Evolutionary conservation across 2,797 vertebrate genomes (phyloP).

Genomic region (Phalanger gymnotis): DNA sequence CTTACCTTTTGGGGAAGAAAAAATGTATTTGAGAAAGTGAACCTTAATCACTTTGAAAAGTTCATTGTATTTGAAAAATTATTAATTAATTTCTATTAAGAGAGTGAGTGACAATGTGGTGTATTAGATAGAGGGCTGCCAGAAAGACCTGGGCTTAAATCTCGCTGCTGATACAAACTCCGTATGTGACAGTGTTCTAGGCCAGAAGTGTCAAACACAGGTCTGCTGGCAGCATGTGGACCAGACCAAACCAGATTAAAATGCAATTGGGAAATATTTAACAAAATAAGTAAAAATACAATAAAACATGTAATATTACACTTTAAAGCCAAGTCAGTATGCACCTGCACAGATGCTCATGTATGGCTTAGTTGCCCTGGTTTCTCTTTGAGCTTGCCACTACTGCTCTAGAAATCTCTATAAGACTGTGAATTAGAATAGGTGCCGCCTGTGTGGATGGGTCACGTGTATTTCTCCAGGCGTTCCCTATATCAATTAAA

Average conservation of each 20-base stretch:
- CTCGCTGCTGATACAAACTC: not conserved
- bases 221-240: not conserved
- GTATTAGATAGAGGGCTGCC: not conserved
- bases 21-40: conserved; percentile 67
- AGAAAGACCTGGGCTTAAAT: not conserved
- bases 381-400: not conserved
- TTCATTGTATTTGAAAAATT: not conserved
- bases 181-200: not conserved
- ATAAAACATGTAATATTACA: not conserved
- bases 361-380: not conserved
- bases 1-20: conserved; percentile 71
- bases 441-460: not conserved
- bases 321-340: not conserved
- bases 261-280: not conserved
- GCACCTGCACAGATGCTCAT: not conserved
- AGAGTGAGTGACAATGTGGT: not conserved
- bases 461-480: not conserved
- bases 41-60: conserved; percentile 3
- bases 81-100: not conserved
- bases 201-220: not conserved
- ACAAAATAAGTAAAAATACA: not conserved
- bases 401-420: not conserved
- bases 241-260: not conserved
- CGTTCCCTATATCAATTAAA: not conserved
- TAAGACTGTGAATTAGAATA: not conserved